A percentile compares a stretch with the other conserved stretches of the same genome.
These are phyloP conservation scores for Ginglymostoma cirratum DNA, from an alignment of 2,113 vertebrate species.

Conservation along the genomic window DNA sequence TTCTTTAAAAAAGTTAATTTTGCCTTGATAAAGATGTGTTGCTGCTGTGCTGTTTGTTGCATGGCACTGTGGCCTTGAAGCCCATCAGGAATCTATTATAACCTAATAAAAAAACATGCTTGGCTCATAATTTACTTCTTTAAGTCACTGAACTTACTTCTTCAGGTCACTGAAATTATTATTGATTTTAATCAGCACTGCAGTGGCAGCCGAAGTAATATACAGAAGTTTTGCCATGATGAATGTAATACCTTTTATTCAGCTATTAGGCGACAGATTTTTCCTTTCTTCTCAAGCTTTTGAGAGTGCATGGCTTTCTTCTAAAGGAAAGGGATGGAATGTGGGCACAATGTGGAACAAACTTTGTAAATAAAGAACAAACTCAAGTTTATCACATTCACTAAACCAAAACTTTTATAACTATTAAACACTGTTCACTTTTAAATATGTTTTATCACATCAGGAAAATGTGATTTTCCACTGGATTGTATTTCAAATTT, in stretches of 20 bases:
- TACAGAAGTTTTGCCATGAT: slow-evolving; percentile 33
- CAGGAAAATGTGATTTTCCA: not conserved
- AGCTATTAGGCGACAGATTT: slow-evolving; percentile 33
- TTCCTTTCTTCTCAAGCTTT: slow-evolving; percentile 23
- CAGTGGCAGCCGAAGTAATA: slow-evolving; percentile 31
- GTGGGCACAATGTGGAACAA: not conserved
- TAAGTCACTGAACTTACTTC: slow-evolving; percentile 38
- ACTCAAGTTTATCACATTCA: not conserved
- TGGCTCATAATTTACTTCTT: slow-evolving; percentile 35
- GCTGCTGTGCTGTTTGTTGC: not conserved
- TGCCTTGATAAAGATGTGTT: not conserved
- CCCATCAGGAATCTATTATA: slow-evolving; percentile 36
- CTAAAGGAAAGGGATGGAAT: slow-evolving; percentile 4
- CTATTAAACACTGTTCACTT: not conserved
- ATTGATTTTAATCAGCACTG: slow-evolving; percentile 36
- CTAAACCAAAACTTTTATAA: not conserved
- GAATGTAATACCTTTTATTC: slow-evolving; percentile 37
- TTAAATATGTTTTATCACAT: not conserved
- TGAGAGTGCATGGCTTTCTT: not conserved
- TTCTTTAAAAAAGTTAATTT: slow-evolving; percentile 21
- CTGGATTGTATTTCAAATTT: slow-evolving; percentile 19
- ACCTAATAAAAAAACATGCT: slow-evolving; percentile 32
- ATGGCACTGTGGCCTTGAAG: slow-evolving; percentile 10
- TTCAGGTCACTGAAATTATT: slow-evolving; percentile 38
- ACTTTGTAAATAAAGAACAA: slow-evolving; percentile 5